Evolutionary conservation across 2,888 invertebrate species (phyloP).

Genomic region (Lysandra coridon): DNA sequence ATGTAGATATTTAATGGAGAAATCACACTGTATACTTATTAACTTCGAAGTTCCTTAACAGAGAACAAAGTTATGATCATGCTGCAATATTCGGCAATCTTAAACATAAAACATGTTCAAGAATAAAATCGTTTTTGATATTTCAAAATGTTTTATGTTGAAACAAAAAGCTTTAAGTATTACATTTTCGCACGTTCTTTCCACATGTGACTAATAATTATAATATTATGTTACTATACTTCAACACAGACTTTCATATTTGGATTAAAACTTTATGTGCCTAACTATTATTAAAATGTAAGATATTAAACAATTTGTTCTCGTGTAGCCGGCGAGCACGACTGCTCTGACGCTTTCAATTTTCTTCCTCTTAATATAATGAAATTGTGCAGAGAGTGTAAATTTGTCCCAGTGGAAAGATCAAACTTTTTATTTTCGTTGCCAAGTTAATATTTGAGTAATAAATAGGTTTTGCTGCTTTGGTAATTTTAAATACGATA

Average conservation of each 20-base stretch:
- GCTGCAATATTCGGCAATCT: too few species aligned
- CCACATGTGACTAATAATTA: background rate
- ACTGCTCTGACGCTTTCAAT: conserved; percentile 27
- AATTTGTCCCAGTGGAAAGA: conserved; percentile 29
- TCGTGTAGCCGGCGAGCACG: background rate
- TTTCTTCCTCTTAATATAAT: conserved; percentile 31
- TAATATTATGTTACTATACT: background rate
- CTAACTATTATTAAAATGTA: conserved; percentile 18
- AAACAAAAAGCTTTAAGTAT: too few species aligned
- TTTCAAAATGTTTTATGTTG: too few species aligned
- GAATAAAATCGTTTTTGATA: too few species aligned
- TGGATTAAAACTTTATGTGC: background rate
- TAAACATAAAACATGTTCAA: too few species aligned
- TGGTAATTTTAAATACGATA: background rate
- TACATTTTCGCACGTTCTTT: background rate
- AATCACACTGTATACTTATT: too few species aligned
- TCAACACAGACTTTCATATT: background rate
- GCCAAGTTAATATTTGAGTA: conserved; percentile 17
- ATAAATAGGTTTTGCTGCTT: conserved; percentile 14
- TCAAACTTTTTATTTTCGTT: conserved; percentile 26
- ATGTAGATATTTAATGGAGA: too few species aligned
- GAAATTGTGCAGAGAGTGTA: conserved; percentile 30
- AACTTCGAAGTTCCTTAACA: too few species aligned
- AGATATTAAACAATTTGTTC: conserved; percentile 6
- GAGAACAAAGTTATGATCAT: too few species aligned